phyloP scores from a whole-genome alignment of 2,797 vertebrate genomes.

The Rhynchonycteris naso region DNA sequence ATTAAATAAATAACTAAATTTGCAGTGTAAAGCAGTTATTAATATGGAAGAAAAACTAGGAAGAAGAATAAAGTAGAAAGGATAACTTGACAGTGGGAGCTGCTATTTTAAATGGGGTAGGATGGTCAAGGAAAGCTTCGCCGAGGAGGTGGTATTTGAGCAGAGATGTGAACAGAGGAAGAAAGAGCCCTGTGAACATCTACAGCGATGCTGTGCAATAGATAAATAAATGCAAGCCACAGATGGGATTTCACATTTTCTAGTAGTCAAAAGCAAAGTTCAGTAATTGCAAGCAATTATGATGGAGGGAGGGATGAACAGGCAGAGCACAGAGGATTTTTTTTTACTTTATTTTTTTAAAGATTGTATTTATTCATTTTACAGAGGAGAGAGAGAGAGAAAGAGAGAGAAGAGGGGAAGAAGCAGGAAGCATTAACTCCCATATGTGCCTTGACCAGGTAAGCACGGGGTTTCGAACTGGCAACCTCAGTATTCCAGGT shows the following conservation, averaged over 20 bases:
- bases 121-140: not conserved
- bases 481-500: no score
- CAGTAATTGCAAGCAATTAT: not conserved
- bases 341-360: no score
- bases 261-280: not conserved
- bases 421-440: no score
- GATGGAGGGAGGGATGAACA: not conserved
- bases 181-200: not conserved
- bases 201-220: not conserved
- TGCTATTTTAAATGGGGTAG: not conserved
- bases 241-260: not conserved
- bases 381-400: no score
- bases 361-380: no score
- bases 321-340: not conserved
- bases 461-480: no score
- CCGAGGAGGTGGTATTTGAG: not conserved
- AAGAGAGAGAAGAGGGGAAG: no score
- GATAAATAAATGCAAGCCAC: not conserved
- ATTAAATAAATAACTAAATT: not conserved
- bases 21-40: not conserved
- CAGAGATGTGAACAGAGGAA: not conserved
- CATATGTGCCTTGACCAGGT: no score
- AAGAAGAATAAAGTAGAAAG: conserved; percentile 26
- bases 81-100: not conserved
- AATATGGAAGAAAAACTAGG: not conserved